Conservation (phyloP, 2,797 vertebrate genomes). For the Tarsius wallacei region DNA sequence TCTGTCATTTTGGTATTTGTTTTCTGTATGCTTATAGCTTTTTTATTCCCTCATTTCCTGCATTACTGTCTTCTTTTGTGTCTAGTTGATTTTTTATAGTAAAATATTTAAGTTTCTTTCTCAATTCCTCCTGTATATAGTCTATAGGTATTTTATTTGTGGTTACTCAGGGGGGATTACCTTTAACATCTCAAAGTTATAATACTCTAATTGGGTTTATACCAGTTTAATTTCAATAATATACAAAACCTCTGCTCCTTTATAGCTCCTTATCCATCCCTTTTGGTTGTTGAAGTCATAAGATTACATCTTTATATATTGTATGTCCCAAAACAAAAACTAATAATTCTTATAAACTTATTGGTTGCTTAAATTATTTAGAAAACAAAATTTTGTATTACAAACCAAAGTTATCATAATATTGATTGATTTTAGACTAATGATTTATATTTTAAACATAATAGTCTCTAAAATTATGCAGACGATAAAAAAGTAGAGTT, state of each 20-base stretch:
- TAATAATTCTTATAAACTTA: neutral
- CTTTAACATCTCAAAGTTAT: neutral
- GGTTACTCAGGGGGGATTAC: too few species aligned
- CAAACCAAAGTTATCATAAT: neutral
- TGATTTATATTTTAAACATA: neutral
- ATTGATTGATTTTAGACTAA: neutral
- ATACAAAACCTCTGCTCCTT: neutral
- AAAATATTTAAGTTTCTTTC: neutral
- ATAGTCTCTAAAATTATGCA: neutral
- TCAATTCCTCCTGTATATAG: neutral
- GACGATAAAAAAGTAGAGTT: neutral
- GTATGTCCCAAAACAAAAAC: neutral
- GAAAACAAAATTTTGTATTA: neutral
- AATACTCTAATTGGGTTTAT: neutral
- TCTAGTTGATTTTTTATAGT: neutral
- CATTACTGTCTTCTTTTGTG: neutral
- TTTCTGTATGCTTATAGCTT: neutral
- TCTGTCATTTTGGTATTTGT: neutral
- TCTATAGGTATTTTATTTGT: neutral
- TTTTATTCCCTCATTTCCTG: neutral
- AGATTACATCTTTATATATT: neutral
- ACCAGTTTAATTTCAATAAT: neutral
- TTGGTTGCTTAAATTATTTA: neutral
- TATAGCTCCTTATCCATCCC: neutral
- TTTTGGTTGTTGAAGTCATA: neutral